Conservation (phyloP, 2,888 invertebrate genomes). For the Thyatira batis region DNA sequence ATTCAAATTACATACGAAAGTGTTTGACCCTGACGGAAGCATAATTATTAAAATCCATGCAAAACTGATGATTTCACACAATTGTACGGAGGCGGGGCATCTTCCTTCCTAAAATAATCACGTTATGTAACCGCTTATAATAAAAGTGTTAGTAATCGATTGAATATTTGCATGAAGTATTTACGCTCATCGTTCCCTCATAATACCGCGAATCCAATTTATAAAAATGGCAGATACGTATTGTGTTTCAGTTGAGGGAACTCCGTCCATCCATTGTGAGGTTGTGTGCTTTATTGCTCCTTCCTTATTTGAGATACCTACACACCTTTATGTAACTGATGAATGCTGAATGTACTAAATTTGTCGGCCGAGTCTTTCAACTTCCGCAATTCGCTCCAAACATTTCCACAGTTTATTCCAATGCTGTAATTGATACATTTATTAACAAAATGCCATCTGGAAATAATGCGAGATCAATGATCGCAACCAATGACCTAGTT, state of each 20-base stretch:
- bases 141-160: neutral
- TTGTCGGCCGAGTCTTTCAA: neutral
- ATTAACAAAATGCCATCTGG: slow-evolving; percentile 12
- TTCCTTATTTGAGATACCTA: slow-evolving; percentile 19
- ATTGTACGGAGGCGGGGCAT: slow-evolving; percentile 2
- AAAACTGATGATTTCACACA: slow-evolving; percentile 18
- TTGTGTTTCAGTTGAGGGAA: slow-evolving; percentile 3
- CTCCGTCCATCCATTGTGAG: slow-evolving; percentile 14
- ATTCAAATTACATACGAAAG: slow-evolving; percentile 16
- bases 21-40: slow-evolving; percentile 24
- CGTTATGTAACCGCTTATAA: slow-evolving; percentile 7
- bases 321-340: slow-evolving; percentile 13
- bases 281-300: slow-evolving; percentile 17
- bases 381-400: neutral
- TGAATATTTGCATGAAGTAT: neutral
- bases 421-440: slow-evolving; percentile 9
- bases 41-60: slow-evolving; percentile 12
- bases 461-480: slow-evolving; percentile 10
- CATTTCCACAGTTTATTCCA: neutral
- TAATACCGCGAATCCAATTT: neutral
- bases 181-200: neutral
- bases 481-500: slow-evolving; percentile 3
- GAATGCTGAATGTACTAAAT: neutral
- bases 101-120: slow-evolving; percentile 20
- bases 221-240: neutral